These are phyloP conservation scores for Danio tinwini DNA, from an alignment of 2,797 vertebrate genomes.

Conservation along the genomic window DNA sequence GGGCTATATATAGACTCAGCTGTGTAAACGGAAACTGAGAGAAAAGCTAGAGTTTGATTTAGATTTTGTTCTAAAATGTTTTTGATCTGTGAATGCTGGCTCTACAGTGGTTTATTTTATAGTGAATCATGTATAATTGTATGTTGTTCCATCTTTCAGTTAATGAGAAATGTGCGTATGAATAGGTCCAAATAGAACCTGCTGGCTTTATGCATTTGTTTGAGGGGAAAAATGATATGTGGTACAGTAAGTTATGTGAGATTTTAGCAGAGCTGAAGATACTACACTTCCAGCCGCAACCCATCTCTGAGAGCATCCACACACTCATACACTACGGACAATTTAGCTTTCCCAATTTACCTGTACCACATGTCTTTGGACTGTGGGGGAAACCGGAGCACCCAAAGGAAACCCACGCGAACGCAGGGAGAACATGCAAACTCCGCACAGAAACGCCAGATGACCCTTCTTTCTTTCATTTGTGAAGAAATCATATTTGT, in stretches of 20 bases:
- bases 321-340: too few species aligned
- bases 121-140: not conserved
- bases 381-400: too few species aligned
- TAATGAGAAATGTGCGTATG: not conserved
- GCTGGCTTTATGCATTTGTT: not conserved
- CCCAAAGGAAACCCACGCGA: too few species aligned
- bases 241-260: not conserved
- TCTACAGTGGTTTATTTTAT: not conserved
- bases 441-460: too few species aligned
- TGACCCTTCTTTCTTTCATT: too few species aligned
- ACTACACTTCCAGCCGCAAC: too few species aligned
- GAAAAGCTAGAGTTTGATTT: not conserved
- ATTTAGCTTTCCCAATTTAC: too few species aligned
- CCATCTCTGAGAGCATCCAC: too few species aligned
- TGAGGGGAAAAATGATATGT: not conserved
- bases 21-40: not conserved
- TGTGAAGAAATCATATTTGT: too few species aligned
- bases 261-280: not conserved
- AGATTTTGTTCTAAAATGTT: not conserved
- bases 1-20: conserved; percentile 21
- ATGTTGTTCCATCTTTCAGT: not conserved
- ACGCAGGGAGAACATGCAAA: too few species aligned
- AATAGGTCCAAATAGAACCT: not conserved
- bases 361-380: too few species aligned
- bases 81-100: not conserved